Base-by-base conservation (phyloP, 2,797 vertebrate species). In the Enteromius trimaculatus region DNA sequence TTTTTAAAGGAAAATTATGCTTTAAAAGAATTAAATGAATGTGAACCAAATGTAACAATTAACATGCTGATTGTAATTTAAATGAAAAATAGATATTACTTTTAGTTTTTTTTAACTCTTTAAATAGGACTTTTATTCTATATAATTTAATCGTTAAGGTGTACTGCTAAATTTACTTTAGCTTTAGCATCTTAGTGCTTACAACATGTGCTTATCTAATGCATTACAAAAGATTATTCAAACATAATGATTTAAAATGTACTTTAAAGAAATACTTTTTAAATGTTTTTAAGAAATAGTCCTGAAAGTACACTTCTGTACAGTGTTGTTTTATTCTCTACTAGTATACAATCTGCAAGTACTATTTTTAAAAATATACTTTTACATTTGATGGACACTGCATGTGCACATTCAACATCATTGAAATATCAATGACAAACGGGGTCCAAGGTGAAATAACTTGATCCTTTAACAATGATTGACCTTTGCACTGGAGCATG, bases 381-480 rank as follows among this genome's bases (percentile, higher is more conserved):
- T 26, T 6, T 16, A 16, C 44, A 13, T 39, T 39, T 16, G 3
- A 44, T 8, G 13, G n/a, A 42, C 21, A 42, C 11, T 69, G 14
- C 2, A 44, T 13, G 37, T 34, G 42, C 42, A 13, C 47, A 31
- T 53, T 11, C 10, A 34, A 11, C 2, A 60, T 51, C 29, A 7
- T 26, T 60, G 34, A 60, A 42, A 76, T 39, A 39, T 58, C 13
- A 39, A 17, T 53, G 19, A 19, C 47, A 34, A 75, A 60, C 42
- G n/a, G 14, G n/a, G n/a, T 77, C 34, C 60, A 29, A 60, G 74
- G 74, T 42, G 37, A 77, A 77, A 77, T 55, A 31, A 1, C 11
- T 55, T 23, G 49, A 55, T 37, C 49, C 19, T 53, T 75, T 14
- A 53, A 21, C 19, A 75, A 75, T 4, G 19, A 4, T 8, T 55